These are phyloP conservation scores for Falco novaeseelandiae DNA, from an alignment of 2,797 vertebrate species.

Conservation along the genomic window DNA sequence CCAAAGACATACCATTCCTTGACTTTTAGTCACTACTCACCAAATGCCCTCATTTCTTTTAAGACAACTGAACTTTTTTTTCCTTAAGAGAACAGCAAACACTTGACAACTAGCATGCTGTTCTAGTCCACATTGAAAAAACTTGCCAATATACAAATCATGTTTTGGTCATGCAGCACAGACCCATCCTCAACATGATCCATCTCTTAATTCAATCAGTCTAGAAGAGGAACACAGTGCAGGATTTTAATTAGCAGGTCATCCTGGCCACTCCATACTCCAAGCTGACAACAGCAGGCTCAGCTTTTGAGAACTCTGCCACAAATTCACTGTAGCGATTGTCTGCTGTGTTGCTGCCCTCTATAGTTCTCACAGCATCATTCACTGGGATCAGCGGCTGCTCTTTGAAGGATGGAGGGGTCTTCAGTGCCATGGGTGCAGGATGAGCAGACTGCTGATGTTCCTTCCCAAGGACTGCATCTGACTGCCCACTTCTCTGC, in stretches of 20 bases:
- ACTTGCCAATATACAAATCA: slow-evolving; percentile 25
- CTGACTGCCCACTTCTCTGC: slow-evolving; percentile 74
- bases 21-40: slow-evolving; percentile 34
- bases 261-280: slow-evolving; percentile 96
- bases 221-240: not conserved
- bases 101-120: slow-evolving; percentile 39
- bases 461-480: slow-evolving; percentile 75
- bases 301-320: slow-evolving; percentile 83
- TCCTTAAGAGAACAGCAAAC: slow-evolving; percentile 52
- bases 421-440: slow-evolving; percentile 81
- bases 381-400: slow-evolving; percentile 72
- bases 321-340: slow-evolving; percentile 87
- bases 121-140: slow-evolving; percentile 43
- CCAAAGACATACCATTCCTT: slow-evolving; percentile 3
- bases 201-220: not conserved
- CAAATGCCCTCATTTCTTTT: slow-evolving; percentile 38
- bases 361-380: slow-evolving; percentile 87
- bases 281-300: slow-evolving; percentile 91
- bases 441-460: slow-evolving; percentile 74
- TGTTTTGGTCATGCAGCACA: slow-evolving; percentile 43
- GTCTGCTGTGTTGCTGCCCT: slow-evolving; percentile 91
- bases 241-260: slow-evolving; percentile 85
- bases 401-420: slow-evolving; percentile 83
- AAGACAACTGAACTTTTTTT: not conserved
- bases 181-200: slow-evolving; percentile 22